These are phyloP conservation scores for Erythrolamprus reginae DNA, from an alignment of 2,113 vertebrate species.

Conservation along the genomic window DNA sequence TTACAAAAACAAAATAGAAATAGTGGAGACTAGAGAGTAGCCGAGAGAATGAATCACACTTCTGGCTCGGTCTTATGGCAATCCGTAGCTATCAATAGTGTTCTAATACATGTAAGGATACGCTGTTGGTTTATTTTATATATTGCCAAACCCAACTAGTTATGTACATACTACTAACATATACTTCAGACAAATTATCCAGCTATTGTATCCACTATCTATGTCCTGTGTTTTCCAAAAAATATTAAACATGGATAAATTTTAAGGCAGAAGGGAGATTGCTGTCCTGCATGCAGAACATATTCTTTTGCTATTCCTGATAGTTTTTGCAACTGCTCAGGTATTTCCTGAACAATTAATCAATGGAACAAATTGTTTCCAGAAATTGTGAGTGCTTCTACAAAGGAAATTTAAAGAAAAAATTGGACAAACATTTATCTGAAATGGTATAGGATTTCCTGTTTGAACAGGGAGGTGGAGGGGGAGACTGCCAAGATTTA, in stretches of 20 bases:
- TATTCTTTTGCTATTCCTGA: not conserved
- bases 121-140: too few relatives aligned
- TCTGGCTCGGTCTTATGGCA: too few relatives aligned
- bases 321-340: too few relatives aligned
- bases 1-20: too few relatives aligned
- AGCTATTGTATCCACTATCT: not conserved
- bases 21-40: too few relatives aligned
- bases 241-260: not conserved
- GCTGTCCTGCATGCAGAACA: not conserved
- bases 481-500: not conserved
- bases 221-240: not conserved
- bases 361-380: too few relatives aligned
- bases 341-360: too few relatives aligned
- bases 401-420: not conserved
- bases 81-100: too few relatives aligned
- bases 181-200: not conserved
- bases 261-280: not conserved
- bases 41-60: too few relatives aligned
- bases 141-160: too few relatives aligned
- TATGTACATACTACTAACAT: too few relatives aligned
- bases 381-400: not conserved
- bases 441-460: not conserved
- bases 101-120: too few relatives aligned
- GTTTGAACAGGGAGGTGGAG: not conserved
- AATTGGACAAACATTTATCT: not conserved